Evolutionary conservation across 2,888 invertebrate genomes (phyloP), one percentile per base, ranked within the genome.

Genomic region (Carpatolechia fugitivella): DNA sequence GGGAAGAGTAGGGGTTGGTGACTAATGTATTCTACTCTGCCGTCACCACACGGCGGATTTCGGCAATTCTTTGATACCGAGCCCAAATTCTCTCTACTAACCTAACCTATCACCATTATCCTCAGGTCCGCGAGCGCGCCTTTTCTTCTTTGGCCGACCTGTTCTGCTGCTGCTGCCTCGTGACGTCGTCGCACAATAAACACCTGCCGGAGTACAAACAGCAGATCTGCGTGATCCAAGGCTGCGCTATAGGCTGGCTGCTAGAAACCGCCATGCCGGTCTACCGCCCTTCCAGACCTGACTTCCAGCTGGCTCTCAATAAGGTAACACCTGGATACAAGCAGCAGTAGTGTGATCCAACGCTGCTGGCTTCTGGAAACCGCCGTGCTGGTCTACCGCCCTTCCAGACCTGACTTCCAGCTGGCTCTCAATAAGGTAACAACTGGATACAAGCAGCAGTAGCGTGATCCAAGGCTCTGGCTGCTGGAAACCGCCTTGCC

Each of bases 341-440:
- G 50, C 68, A 74, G 56, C 80, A 81, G 66, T 56, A 68, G 76
- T 56, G 79, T 92, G 70, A 95, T 98, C 63, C 98, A 99, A 83
- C 91, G 95, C 62, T 95, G 97, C 68, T 99, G 98, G 98, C 89
- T 99, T 74, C 95, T 97, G 64, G 95, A 95, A 63, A 92, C 94
- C 6, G 97, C 96, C 3, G 93, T 94, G 50, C 92, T 93, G 56
- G 87, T 95, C 60, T 97, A 95, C 78, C 91, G 93, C 20, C 93
- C 97, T 3, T 91, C 92, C 29, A 86, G 93, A 0, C 91, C 91
- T 31, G 97, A 97, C 69, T 95, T 94, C 72, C 92, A 94, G 64
- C 94, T 94, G 67, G 94, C 94, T 0, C 82, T 97, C 52, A 94
- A 96, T 64, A 97, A 97, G 89, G 92, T 93, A 80, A 60, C 90